Base-by-base conservation (phyloP, 2,113 vertebrate genomes). In the Xiphophorus maculatus region DNA sequence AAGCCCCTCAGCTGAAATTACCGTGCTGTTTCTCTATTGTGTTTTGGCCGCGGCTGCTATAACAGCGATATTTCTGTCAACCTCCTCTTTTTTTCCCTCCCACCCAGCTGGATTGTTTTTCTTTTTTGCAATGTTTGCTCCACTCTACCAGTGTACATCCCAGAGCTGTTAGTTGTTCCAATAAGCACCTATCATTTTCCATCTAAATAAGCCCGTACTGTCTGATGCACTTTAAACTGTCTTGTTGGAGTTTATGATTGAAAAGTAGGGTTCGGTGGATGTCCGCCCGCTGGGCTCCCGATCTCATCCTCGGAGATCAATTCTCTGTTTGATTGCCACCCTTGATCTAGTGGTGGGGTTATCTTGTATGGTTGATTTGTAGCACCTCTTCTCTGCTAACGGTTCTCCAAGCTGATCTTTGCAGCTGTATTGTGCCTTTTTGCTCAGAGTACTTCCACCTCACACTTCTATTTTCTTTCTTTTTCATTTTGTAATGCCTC, bases 191-290 rank as follows among this genome's bases (percentile, higher is more conserved):
- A 79, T 77, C 82, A 33, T 85, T 86, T 89, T 87, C 82, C 77
- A 33, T 73, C 40, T 0, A 1, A 81, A 77, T 84, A 73, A 84
- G 81, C 29, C n/a, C 32, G 60, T 11, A 58, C 32, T 63, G 66
- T 73, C 74, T 74, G 40, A 28, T 44, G 79, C 71, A 81, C 71
- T 80, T 79, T 88, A 60, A 90, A 87, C 71, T 44, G 71, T 82
- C 82, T 79, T 74, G 73, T 90, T 88, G 71, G 48, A 87, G 76
- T 73, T 80, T 51, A 66, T 86, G 89, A 90, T 87, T 79, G 84
- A 91, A 80, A 78, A 32, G 71, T 54, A n/a, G 85, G 85, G 80
- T 91, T 83, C 84, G 70, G 73, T 66, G 30, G 68, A 83, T 86
- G 69, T 86, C 69, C 74, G 75, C 76, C 80, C 86, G 40, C n/a